Conservation (phyloP, 1,140 invertebrate genomes). For the Macrostomum lignano region DNA sequence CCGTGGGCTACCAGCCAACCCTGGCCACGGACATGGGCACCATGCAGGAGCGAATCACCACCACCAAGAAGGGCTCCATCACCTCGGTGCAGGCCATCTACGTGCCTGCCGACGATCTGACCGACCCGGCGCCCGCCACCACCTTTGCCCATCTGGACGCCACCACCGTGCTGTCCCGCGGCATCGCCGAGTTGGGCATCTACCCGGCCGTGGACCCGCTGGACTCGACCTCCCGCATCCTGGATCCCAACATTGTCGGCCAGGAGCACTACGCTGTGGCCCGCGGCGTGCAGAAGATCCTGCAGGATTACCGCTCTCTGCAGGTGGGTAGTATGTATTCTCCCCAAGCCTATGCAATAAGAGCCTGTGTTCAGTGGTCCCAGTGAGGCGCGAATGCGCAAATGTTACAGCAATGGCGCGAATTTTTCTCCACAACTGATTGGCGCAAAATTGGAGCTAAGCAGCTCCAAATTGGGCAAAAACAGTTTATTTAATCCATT, state of each 20-base stretch:
- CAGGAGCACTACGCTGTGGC: conserved; percentile 73
- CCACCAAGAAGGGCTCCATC: conserved; percentile 91
- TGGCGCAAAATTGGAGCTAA: no score
- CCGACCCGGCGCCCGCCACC: conserved; percentile 86
- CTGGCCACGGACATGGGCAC: conserved; percentile 96
- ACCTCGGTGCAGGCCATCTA: conserved; percentile 86
- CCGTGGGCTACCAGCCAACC: conserved; percentile 90
- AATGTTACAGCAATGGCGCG: no score
- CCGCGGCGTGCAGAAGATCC: conserved; percentile 80
- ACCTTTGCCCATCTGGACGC: conserved; percentile 97
- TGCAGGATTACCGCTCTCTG: conserved; percentile 80
- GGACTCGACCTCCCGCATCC: conserved; percentile 87
- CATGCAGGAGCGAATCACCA: conserved; percentile 97
- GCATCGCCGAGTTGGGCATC: conserved; percentile 77
- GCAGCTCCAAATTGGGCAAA: no score
- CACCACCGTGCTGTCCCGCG: conserved; percentile 85
- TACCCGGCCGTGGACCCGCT: conserved; percentile 93
- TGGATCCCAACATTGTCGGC: conserved; percentile 88
- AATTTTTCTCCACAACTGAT: no score
- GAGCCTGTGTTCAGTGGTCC: no score
- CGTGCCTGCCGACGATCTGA: conserved; percentile 91
- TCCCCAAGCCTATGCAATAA: no score
- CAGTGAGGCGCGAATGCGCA: no score
- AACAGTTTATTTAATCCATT: no score
- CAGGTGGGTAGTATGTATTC: no score